phyloP scores from a whole-genome alignment of 2,113 vertebrate species.

The Piprites chloris region DNA sequence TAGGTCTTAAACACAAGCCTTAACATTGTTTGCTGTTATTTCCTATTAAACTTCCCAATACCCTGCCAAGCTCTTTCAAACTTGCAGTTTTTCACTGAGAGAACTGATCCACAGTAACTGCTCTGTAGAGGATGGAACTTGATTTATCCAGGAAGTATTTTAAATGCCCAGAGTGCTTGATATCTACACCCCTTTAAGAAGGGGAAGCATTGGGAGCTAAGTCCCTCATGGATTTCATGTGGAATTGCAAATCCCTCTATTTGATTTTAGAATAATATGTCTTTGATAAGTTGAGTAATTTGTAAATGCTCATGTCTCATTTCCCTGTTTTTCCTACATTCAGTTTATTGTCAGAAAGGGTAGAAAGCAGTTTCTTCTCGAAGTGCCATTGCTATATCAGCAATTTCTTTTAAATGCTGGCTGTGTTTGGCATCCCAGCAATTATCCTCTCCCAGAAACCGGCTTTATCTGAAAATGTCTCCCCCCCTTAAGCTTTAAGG shows the following conservation, averaged over 20 bases:
- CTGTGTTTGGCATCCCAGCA: background rate
- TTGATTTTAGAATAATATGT: background rate
- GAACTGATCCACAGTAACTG: background rate
- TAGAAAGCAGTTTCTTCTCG: background rate
- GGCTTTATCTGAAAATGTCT: background rate
- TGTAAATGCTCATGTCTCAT: background rate
- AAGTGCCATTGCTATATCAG: background rate
- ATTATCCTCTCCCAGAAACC: background rate
- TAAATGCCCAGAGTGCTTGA: background rate
- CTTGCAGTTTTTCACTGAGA: background rate
- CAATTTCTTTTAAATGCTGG: background rate
- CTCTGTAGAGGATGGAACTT: no score
- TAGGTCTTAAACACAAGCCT: background rate
- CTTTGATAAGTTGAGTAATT: background rate
- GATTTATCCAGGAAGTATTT: background rate
- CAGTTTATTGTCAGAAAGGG: background rate
- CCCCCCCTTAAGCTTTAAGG: background rate
- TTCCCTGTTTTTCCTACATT: background rate
- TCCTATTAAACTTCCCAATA: background rate
- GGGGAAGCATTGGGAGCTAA: background rate
- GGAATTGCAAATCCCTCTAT: background rate
- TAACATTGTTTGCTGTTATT: background rate
- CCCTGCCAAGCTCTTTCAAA: background rate
- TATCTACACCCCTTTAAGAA: background rate
- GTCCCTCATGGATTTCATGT: background rate